phyloP scores from a whole-genome alignment of 2,113 vertebrate species.

The Gadus macrocephalus region DNA sequence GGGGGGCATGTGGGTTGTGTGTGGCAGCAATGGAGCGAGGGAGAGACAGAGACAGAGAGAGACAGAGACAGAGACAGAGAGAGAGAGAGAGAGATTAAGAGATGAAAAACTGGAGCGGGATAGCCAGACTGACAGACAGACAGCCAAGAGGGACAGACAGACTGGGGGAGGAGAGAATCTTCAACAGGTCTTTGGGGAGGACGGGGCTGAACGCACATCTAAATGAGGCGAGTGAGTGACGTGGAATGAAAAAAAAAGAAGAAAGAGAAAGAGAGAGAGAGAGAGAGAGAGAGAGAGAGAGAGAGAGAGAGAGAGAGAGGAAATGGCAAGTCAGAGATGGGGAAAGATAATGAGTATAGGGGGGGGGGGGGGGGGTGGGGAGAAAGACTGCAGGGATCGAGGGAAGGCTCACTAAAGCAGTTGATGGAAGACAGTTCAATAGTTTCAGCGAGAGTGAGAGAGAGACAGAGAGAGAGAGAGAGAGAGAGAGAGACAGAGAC shows the following conservation, averaged over 20 bases:
- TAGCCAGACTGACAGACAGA: background rate
- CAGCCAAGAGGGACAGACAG: background rate
- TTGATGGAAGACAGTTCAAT: too few species aligned
- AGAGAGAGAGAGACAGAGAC: too few species aligned
- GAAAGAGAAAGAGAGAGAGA: background rate
- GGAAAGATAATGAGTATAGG: background rate
- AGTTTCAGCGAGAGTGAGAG: background rate
- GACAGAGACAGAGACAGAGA: too few species aligned
- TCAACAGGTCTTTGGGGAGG: background rate
- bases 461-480: too few species aligned
- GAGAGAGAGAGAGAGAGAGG: too few species aligned
- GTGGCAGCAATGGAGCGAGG: background rate
- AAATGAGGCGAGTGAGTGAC: background rate
- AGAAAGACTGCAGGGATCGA: conserved; percentile 7
- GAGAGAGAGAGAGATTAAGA: background rate
- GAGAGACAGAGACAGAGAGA: background rate
- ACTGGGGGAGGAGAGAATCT: background rate
- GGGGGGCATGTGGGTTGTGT: too few species aligned
- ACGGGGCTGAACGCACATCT: background rate
- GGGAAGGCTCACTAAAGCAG: background rate
- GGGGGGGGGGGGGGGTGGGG: background rate
- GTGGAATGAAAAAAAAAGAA: background rate
- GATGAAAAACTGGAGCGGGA: background rate
- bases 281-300: background rate
- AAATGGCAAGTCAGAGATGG: background rate